phyloP scores from a whole-genome alignment of 2,888 invertebrate species.

The Scaptomyza flava region DNA sequence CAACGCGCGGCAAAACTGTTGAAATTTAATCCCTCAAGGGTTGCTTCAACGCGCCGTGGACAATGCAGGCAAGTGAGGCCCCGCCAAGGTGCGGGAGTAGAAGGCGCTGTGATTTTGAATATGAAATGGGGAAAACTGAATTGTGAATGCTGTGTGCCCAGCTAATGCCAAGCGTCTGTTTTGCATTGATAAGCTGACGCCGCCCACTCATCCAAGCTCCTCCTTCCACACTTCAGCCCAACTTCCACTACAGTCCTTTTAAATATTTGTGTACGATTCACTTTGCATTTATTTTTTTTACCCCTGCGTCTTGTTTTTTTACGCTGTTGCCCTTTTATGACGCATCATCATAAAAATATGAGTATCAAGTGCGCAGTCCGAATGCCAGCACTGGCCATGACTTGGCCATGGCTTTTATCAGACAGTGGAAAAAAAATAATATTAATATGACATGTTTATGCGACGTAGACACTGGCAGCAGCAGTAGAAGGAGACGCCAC shows the following conservation, averaged over 20 bases:
- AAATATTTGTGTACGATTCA: slow-evolving; percentile 36
- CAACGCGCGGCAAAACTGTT: slow-evolving; percentile 70
- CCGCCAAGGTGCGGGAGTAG: background rate
- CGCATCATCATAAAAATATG: slow-evolving; percentile 64
- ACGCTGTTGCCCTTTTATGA: slow-evolving; percentile 51
- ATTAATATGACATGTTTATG: slow-evolving; percentile 76
- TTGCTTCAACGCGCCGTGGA: slow-evolving; percentile 73
- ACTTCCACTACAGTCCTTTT: slow-evolving; percentile 33
- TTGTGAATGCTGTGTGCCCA: slow-evolving; percentile 12
- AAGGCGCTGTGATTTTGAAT: slow-evolving; percentile 43
- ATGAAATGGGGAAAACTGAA: slow-evolving; percentile 35
- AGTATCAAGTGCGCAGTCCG: slow-evolving; percentile 57
- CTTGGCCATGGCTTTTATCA: slow-evolving; percentile 65
- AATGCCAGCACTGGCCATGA: slow-evolving; percentile 26
- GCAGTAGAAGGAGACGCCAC: slow-evolving; percentile 21
- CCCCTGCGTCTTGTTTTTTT: background rate
- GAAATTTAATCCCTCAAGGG: slow-evolving; percentile 81
- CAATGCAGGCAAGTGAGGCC: slow-evolving; percentile 39
- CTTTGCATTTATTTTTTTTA: slow-evolving; percentile 9
- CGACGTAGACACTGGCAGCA: slow-evolving; percentile 48
- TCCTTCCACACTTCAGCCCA: background rate
- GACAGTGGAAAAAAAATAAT: slow-evolving; percentile 58
- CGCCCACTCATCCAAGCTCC: slow-evolving; percentile 1
- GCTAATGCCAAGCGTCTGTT: slow-evolving; percentile 73
- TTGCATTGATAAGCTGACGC: slow-evolving; percentile 77